Base-by-base conservation (phyloP, 2,888 invertebrate genomes). In the Tipula vernalis region DNA sequence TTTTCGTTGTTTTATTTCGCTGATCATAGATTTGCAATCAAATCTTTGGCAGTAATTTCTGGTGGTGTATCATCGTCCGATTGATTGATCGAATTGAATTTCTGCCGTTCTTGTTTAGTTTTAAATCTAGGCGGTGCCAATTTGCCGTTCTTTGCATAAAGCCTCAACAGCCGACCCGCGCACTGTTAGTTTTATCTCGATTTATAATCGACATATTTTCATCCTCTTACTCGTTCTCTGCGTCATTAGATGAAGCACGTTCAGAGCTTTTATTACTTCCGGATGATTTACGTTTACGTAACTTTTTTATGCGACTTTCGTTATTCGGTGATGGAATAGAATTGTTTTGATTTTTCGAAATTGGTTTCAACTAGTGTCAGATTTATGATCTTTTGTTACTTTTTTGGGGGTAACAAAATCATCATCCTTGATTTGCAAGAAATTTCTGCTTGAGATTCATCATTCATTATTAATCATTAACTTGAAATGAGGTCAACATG, bases 291-390 rank as follows among this genome's bases (percentile, higher is more conserved):
- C 90, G 90, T 88, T 91, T 91, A 5, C 89, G 89, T 4, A 91
- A 88, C 4, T 90, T 89, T 87, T 91, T 91, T 0, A 89, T 89
- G 87, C 86, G 85, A 12, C 36, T 71, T 18, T 41, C 39, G 15
- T 39, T 83, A 39, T 90, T 90, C 87, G 88, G 88, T 5, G 86
- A 51, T 0, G 88, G 15, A 28, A 8, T 89, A 89, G 39, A 89
- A 89, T 86, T 57, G 28, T 13, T 3, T 83, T 83, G 83, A 10
- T 83, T 83, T 1, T 83, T 42, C 13, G 83, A 71, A 87, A 86
- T 28, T 88, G 88, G 18, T 88, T 87, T 2, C 92, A 92, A 89
- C 94, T 94, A 89, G 90, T 87, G 90, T 92, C 89, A 88, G 90
- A n/a, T n/a, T n/a, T n/a, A n/a, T n/a, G n/a, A n/a, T n/a, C 90